Conservation (phyloP, 1,140 invertebrate species). For the Amyelois transitella region DNA sequence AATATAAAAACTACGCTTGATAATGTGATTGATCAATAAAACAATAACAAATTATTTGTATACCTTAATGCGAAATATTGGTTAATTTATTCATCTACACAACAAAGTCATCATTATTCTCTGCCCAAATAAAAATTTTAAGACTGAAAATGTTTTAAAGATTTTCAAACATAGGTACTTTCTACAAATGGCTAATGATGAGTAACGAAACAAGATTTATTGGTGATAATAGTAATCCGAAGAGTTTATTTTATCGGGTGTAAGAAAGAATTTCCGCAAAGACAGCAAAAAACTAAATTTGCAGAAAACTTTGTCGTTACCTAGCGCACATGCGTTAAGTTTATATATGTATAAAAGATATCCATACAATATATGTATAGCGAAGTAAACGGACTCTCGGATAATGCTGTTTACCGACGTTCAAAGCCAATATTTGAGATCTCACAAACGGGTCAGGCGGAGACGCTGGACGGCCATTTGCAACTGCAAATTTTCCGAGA, state of each 20-base stretch:
- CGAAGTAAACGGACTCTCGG: slow-evolving; percentile 50
- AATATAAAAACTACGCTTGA: neutral
- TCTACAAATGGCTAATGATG: no score
- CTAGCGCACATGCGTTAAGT: no score
- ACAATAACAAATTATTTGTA: neutral
- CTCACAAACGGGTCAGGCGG: slow-evolving; percentile 57
- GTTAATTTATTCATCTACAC: neutral
- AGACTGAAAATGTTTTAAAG: no score
- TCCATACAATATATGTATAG: slow-evolving; percentile 30
- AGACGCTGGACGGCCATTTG: slow-evolving; percentile 56
- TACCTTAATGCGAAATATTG: neutral
- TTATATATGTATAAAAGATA: neutral
- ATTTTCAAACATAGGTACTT: no score
- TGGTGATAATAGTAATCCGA: no score
- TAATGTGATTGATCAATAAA: neutral
- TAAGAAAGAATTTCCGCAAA: no score
- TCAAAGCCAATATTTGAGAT: slow-evolving; percentile 61
- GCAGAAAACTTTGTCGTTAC: no score
- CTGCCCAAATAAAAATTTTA: no score
- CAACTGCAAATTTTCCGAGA: slow-evolving; percentile 68
- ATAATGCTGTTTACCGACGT: slow-evolving; percentile 58
- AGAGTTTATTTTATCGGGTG: no score
- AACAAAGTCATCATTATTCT: no score
- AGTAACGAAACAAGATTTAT: no score
- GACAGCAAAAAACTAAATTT: no score